Evolutionary conservation across 2,113 vertebrate genomes (phyloP).

Genomic region (Protobothrops mucrosquamatus): DNA sequence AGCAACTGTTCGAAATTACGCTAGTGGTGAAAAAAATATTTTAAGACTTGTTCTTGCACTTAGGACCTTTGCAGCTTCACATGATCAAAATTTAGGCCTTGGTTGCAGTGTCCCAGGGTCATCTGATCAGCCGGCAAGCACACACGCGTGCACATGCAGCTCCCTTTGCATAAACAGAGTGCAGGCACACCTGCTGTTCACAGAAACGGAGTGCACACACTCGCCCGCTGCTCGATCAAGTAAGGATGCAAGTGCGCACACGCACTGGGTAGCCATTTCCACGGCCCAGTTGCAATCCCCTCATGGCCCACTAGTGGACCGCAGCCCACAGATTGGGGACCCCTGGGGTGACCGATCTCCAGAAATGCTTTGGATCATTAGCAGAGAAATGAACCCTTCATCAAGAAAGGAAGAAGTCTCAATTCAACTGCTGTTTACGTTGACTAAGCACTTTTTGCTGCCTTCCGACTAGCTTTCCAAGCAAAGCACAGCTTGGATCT

Average conservation of each 20-base stretch:
- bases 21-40: too few relatives aligned
- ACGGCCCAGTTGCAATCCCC: background rate
- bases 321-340: background rate
- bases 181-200: too few relatives aligned
- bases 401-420: background rate
- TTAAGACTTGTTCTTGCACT: too few relatives aligned
- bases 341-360: background rate
- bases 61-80: too few relatives aligned
- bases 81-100: too few relatives aligned
- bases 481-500: background rate
- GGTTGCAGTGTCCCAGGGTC: too few relatives aligned
- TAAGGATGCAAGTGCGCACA: background rate
- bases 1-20: too few relatives aligned
- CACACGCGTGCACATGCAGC: too few relatives aligned
- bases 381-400: background rate
- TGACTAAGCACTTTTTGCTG: background rate
- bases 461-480: conserved; percentile 38
- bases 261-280: background rate
- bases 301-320: background rate
- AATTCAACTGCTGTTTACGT: background rate
- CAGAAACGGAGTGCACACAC: too few relatives aligned
- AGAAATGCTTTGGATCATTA: background rate
- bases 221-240: background rate
- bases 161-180: too few relatives aligned
- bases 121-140: too few relatives aligned